Conservation (phyloP, 2,113 vertebrate species). For the Tautogolabrus adspersus region DNA sequence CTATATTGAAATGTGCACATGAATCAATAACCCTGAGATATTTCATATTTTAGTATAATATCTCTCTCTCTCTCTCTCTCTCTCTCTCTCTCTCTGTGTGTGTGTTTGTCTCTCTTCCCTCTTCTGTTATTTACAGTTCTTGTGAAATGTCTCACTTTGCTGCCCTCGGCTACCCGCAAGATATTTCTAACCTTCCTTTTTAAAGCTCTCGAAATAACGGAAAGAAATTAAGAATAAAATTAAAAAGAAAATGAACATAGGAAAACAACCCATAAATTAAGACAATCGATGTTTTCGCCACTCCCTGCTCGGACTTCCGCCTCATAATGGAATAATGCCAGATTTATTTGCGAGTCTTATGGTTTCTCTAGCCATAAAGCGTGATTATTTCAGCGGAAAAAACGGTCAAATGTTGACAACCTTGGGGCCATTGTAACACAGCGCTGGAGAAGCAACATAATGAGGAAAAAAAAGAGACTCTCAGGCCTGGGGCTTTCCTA, state of each 20-base stretch:
- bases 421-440: constrained; percentile 88
- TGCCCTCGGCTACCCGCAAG: constrained; percentile 72
- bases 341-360: constrained; percentile 87
- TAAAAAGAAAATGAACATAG: constrained; percentile 65
- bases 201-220: constrained; percentile 61
- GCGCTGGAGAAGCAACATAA: constrained; percentile 90
- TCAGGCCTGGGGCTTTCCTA: constrained; percentile 90
- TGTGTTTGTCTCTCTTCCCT: constrained; percentile 22
- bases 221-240: constrained; percentile 72
- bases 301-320: constrained; percentile 82
- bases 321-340: constrained; percentile 85
- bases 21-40: constrained; percentile 49
- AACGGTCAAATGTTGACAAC: constrained; percentile 92
- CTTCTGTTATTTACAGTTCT: constrained; percentile 77
- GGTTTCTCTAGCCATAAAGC: constrained; percentile 82
- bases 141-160: constrained; percentile 83
- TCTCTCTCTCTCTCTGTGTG: constrained; percentile 10
- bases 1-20: constrained; percentile 28
- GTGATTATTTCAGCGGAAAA: constrained; percentile 85
- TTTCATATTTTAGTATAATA: constrained; percentile 23
- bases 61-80: constrained; percentile 8
- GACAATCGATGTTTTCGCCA: constrained; percentile 85
- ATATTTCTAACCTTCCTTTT: constrained; percentile 57
- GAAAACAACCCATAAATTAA: constrained; percentile 67
- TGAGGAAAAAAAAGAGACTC: constrained; percentile 88